phyloP scores from a whole-genome alignment of 2,797 vertebrate species.

The Mormyrus hasselquistii region DNA sequence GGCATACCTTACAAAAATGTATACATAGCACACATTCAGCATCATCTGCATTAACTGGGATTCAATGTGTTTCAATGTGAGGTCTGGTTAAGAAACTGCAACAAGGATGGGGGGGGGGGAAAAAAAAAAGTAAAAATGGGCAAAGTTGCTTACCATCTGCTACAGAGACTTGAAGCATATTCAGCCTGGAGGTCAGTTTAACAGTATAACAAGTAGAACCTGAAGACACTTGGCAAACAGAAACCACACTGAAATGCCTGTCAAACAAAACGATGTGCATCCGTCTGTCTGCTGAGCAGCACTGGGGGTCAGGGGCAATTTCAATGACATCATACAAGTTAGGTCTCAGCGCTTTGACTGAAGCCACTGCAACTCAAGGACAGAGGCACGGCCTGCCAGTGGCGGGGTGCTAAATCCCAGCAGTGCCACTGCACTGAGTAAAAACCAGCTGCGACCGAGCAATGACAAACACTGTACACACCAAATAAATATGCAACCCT shows the following conservation, averaged over 20 bases:
- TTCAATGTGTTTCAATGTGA: neutral
- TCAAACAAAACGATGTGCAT: neutral
- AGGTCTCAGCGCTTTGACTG: constrained; percentile 25
- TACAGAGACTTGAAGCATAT: neutral
- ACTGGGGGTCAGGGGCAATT: neutral
- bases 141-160: neutral
- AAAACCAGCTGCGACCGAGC: neutral
- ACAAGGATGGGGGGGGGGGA: neutral
- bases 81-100: neutral
- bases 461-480: constrained; percentile 47
- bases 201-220: neutral
- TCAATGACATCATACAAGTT: constrained; percentile 12
- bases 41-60: neutral
- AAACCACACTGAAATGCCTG: neutral
- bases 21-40: neutral
- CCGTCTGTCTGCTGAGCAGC: neutral
- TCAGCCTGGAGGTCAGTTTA: neutral
- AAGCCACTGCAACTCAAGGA: constrained; percentile 14
- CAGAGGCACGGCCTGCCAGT: constrained; percentile 30
- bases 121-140: neutral
- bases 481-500: constrained; percentile 40
- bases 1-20: neutral
- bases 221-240: neutral
- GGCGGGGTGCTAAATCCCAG: constrained; percentile 25
- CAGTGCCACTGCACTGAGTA: constrained; percentile 26